These are phyloP conservation scores for Anoura caudifer DNA, from an alignment of 2,113 vertebrate genomes.

Conservation along the genomic window DNA sequence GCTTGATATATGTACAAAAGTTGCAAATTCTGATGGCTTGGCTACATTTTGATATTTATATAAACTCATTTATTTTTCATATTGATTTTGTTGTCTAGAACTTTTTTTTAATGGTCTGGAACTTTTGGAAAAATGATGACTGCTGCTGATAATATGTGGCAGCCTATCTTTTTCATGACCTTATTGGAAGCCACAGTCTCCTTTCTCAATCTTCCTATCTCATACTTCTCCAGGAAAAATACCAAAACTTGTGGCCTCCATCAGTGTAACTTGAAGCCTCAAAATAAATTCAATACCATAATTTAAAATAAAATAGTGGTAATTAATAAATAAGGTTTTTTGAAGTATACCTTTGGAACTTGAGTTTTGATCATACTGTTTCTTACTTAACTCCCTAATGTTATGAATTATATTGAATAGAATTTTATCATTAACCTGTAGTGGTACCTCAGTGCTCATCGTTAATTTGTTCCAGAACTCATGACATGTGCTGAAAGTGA, in stretches of 20 bases:
- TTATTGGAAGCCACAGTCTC: background rate
- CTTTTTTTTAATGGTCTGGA: background rate
- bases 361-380: background rate
- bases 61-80: background rate
- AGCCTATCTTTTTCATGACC: background rate
- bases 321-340: background rate
- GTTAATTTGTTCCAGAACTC: too few relatives aligned
- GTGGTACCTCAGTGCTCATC: too few relatives aligned
- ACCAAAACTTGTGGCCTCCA: background rate
- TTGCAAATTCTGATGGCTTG: background rate
- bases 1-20: background rate
- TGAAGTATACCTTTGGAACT: background rate
- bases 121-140: background rate
- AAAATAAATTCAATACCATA: background rate
- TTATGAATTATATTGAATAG: background rate
- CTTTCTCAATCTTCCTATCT: background rate
- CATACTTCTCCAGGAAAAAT: background rate
- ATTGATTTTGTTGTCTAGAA: background rate
- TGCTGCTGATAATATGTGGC: background rate
- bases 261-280: background rate
- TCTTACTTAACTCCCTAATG: background rate
- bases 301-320: background rate
- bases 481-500: too few relatives aligned
- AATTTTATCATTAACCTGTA: background rate
- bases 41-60: background rate